Evolutionary conservation across 2,797 vertebrate genomes (phyloP).

Genomic region (Spheniscus humboldti): DNA sequence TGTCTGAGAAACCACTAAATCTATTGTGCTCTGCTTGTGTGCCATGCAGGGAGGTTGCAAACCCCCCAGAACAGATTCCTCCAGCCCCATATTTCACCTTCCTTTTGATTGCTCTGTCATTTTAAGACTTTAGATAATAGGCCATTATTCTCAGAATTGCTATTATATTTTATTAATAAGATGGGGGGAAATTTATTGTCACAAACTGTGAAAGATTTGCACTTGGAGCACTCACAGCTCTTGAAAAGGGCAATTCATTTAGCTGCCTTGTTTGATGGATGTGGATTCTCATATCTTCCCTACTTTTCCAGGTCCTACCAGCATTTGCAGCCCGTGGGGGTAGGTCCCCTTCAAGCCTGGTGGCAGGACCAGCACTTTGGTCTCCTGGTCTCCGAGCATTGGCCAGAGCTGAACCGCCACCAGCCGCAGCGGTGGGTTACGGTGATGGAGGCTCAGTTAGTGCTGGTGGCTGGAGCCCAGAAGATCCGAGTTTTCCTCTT

Average conservation of each 20-base stretch:
- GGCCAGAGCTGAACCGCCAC: fast-evolving
- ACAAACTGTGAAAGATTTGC: constrained; percentile 40
- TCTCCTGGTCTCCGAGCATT: not conserved
- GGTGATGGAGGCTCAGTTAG: not conserved
- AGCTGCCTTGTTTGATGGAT: not conserved
- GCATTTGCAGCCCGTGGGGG: not conserved
- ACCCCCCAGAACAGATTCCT: not conserved
- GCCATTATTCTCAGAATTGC: constrained; percentile 59
- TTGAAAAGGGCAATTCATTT: not conserved
- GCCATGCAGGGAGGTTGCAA: not conserved
- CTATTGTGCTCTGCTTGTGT: fast-evolving
- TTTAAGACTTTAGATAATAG: constrained; percentile 59
- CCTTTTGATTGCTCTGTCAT: constrained; percentile 60
- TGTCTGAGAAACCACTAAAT: not conserved
- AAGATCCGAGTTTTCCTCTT: not conserved
- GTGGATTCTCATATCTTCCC: not conserved
- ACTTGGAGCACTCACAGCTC: not conserved
- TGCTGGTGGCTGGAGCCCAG: constrained; percentile 17
- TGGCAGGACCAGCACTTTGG: not conserved
- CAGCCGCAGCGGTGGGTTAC: fast-evolving
- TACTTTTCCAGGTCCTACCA: not conserved
- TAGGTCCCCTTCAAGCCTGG: no score
- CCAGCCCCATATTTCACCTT: constrained; percentile 42
- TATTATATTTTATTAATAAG: constrained; percentile 69
- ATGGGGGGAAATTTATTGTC: constrained; percentile 12